Evolutionary conservation across 2,888 invertebrate species (phyloP).

Genomic region (Platycnemis pennipes): DNA sequence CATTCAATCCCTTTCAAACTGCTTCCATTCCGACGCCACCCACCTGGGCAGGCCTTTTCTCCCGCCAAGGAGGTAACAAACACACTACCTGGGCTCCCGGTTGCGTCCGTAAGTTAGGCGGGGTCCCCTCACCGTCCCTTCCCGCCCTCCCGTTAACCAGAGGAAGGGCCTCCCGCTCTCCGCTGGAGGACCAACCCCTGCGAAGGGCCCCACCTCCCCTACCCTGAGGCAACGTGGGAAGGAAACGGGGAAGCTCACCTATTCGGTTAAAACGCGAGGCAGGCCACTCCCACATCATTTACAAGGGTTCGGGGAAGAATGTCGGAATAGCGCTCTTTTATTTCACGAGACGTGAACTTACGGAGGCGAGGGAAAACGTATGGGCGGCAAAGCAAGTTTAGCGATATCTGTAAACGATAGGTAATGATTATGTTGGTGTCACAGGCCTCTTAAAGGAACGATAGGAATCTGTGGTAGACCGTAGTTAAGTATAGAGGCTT

Average conservation of each 20-base stretch:
- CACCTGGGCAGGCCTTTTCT: not conserved
- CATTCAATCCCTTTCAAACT: not conserved
- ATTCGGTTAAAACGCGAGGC: not conserved
- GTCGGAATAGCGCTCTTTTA: not conserved
- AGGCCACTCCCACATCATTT: not conserved
- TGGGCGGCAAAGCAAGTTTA: no score
- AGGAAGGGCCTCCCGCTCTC: not conserved
- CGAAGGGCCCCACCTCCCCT: not conserved
- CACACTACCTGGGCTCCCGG: conserved; percentile 51
- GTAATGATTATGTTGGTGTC: no score
- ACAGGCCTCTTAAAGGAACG: no score
- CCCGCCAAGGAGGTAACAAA: not conserved
- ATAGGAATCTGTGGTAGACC: no score
- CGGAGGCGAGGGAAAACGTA: not conserved
- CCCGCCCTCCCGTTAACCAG: not conserved
- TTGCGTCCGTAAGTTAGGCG: not conserved
- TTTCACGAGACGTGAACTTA: not conserved
- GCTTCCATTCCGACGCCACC: not conserved
- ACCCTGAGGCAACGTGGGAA: not conserved
- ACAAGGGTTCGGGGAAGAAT: conserved; percentile 22
- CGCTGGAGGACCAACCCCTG: not conserved
- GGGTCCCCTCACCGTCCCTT: not conserved
- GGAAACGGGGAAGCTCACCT: not conserved
- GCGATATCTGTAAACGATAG: no score
- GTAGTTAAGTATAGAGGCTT: no score